Conservation (phyloP, 2,888 invertebrate genomes). For the Drosophila subquinaria region DNA sequence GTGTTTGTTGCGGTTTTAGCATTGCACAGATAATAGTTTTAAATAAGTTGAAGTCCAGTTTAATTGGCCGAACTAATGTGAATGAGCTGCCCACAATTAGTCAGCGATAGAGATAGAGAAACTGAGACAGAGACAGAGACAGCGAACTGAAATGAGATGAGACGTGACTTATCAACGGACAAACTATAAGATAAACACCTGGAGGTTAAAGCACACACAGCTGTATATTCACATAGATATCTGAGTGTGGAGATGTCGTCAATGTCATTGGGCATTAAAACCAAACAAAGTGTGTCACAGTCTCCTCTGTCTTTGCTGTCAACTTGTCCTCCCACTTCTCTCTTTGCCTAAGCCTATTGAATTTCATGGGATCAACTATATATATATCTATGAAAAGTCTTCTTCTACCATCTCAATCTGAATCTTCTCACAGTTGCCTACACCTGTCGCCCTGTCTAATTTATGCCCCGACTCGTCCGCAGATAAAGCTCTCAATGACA, state of each 20-base stretch:
- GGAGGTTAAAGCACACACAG: conserved; percentile 19
- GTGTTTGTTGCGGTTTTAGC: conserved; percentile 56
- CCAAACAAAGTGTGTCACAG: conserved; percentile 60
- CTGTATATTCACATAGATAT: conserved; percentile 4
- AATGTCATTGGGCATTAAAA: conserved; percentile 61
- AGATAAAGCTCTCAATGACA: conserved; percentile 52
- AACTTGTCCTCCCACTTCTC: conserved; percentile 50
- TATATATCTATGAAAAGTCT: conserved; percentile 13
- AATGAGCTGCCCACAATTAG: conserved; percentile 43
- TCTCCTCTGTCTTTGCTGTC: conserved; percentile 31
- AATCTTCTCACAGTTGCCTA: conserved; percentile 69
- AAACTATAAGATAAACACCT: conserved; percentile 55
- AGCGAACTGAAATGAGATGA: conserved; percentile 24
- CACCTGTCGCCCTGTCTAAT: conserved; percentile 75
- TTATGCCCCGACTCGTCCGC: conserved; percentile 56
- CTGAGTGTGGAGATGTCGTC: conserved; percentile 35
- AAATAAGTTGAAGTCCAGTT: conserved; percentile 67
- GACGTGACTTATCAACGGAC: conserved; percentile 72
- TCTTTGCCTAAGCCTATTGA: conserved; percentile 44
- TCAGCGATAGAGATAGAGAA: background rate
- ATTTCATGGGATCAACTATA: conserved; percentile 41
- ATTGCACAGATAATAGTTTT: conserved; percentile 66
- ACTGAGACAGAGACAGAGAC: background rate
- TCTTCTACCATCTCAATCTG: conserved; percentile 48
- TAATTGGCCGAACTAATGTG: conserved; percentile 67